A percentile compares a stretch with the other conserved stretches of the same genome.
These are phyloP conservation scores for Aromia moschata DNA, from an alignment of 2,888 invertebrate genomes.

Conservation along the genomic window DNA sequence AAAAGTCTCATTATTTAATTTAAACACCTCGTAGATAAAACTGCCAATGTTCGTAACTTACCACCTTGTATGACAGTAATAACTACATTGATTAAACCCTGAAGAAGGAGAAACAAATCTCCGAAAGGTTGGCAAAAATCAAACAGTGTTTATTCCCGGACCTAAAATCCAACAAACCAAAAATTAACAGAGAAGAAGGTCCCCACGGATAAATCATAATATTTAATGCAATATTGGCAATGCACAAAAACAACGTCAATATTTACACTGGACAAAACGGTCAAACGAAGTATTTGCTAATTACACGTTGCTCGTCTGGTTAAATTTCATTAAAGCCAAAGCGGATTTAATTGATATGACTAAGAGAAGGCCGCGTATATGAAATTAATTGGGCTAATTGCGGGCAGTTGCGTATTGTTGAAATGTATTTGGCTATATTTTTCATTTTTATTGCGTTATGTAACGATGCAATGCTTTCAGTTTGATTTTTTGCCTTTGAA, in stretches of 20 bases:
- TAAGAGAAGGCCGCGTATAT: not conserved
- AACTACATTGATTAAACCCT: too few species aligned
- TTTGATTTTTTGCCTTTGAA: not conserved
- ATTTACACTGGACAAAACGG: slow-evolving; percentile 10
- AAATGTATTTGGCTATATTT: not conserved
- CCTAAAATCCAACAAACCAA: too few species aligned
- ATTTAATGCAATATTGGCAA: too few species aligned
- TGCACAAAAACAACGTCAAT: not conserved
- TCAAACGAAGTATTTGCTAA: slow-evolving; percentile 1
- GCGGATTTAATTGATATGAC: not conserved
- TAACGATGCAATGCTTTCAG: slow-evolving; percentile 1
- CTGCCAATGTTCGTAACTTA: too few species aligned
- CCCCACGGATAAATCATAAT: too few species aligned
- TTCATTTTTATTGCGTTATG: not conserved
- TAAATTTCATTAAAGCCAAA: slow-evolving; percentile 8
- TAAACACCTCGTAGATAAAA: too few species aligned
- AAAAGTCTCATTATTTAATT: too few species aligned
- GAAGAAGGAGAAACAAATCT: too few species aligned
- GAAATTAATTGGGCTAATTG: slow-evolving; percentile 1
- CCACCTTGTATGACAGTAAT: too few species aligned
- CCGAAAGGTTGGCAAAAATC: too few species aligned
- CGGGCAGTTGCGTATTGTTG: not conserved
- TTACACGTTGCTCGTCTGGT: not conserved
- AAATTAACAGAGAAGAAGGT: too few species aligned
- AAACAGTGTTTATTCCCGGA: too few species aligned